Conservation (phyloP, 2,888 invertebrate genomes). For the Dicyrtoma fusca region DNA sequence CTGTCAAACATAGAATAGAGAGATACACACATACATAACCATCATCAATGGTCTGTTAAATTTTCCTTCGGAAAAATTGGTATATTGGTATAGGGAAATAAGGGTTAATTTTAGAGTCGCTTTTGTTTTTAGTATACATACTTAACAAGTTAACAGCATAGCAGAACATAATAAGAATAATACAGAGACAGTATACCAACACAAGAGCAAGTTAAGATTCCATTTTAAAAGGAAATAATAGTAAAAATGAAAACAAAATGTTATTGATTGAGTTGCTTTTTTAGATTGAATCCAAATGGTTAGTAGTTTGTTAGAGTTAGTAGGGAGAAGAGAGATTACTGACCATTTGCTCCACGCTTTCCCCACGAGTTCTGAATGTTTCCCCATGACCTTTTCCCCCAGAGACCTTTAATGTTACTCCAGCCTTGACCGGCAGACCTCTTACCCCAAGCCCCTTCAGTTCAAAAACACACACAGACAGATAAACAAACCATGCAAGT, state of each 20-base stretch:
- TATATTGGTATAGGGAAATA: too few relatives aligned
- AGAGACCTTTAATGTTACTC: slow-evolving; percentile 51
- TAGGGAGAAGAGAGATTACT: slow-evolving; percentile 20
- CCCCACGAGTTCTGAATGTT: slow-evolving; percentile 51
- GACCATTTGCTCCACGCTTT: slow-evolving; percentile 48
- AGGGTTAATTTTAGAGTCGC: too few relatives aligned
- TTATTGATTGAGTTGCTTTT: too few relatives aligned
- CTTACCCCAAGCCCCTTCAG: slow-evolving; percentile 53
- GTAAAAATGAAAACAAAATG: too few relatives aligned
- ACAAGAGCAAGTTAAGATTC: too few relatives aligned
- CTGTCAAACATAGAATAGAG: slow-evolving; percentile 7
- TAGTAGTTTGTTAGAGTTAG: not conserved
- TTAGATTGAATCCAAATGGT: not conserved
- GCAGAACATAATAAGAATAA: too few relatives aligned
- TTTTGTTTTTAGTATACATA: too few relatives aligned
- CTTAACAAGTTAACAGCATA: too few relatives aligned
- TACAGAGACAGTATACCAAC: too few relatives aligned
- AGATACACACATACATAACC: too few relatives aligned
- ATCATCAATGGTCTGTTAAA: not conserved
- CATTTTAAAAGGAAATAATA: too few relatives aligned
- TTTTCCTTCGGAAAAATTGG: not conserved
- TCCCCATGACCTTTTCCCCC: slow-evolving; percentile 52
- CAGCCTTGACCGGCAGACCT: slow-evolving; percentile 49
- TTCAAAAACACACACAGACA: slow-evolving; percentile 12
- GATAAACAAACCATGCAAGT: too few relatives aligned